phyloP scores from a whole-genome alignment of 2,888 invertebrate species.

The Macrophya annulata region DNA sequence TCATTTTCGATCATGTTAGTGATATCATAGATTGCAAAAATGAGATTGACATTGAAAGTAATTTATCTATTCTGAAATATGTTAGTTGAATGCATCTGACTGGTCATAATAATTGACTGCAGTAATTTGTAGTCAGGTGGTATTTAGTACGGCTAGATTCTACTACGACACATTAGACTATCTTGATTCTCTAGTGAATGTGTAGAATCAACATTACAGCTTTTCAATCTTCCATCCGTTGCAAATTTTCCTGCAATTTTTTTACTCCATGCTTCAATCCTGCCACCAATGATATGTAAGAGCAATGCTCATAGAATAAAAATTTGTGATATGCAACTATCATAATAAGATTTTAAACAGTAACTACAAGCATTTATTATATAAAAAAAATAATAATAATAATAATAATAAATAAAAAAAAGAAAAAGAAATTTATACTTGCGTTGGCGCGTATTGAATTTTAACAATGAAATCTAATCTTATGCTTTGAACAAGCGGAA shows the following conservation, averaged over 20 bases:
- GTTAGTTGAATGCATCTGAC: not conserved
- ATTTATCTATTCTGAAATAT: not conserved
- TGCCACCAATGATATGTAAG: constrained; percentile 51
- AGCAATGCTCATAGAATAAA: constrained; percentile 43
- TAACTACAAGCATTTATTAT: constrained; percentile 42
- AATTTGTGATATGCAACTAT: constrained; percentile 52
- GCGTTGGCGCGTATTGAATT: constrained; percentile 23
- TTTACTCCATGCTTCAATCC: constrained; percentile 56
- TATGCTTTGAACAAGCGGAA: constrained; percentile 29
- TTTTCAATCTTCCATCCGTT: constrained; percentile 65
- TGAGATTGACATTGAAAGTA: constrained; percentile 35
- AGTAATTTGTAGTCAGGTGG: not conserved
- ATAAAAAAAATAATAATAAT: not conserved
- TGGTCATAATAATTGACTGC: not conserved
- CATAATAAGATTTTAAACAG: constrained; percentile 54
- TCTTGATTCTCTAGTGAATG: constrained; percentile 40
- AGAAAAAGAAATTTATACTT: constrained; percentile 21
- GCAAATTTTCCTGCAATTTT: constrained; percentile 52
- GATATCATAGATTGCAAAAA: constrained; percentile 17
- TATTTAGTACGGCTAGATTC: constrained; percentile 20
- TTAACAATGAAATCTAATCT: constrained; percentile 31
- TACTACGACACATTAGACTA: not conserved
- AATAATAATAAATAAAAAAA: not conserved
- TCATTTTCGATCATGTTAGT: constrained; percentile 15
- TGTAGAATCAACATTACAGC: constrained; percentile 53